A percentile compares a stretch with the other conserved stretches of the same genome.
Conservation (phyloP, 1,140 invertebrate species). For the Rhizoglyphus robini region DNA sequence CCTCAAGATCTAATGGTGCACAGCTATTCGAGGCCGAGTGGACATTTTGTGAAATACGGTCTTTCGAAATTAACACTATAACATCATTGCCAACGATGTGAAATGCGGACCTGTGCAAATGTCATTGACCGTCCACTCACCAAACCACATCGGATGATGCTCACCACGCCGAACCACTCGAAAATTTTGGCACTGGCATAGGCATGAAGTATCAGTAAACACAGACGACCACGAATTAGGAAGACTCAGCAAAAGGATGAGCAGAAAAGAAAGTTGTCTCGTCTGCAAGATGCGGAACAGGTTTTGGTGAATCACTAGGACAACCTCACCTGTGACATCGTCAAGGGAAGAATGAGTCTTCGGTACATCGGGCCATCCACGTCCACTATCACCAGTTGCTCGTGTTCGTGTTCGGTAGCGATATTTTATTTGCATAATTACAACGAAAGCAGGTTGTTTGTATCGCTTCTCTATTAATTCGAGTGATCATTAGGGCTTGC, state of each 20-base stretch:
- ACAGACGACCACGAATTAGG: constrained; percentile 37
- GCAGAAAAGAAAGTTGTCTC: neutral
- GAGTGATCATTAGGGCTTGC: too few relatives aligned
- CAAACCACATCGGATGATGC: constrained; percentile 28
- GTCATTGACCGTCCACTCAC: constrained; percentile 29
- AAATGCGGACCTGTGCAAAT: neutral
- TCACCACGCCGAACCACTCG: constrained; percentile 48
- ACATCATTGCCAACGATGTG: neutral
- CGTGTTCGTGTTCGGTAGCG: too few relatives aligned
- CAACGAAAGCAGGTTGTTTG: too few relatives aligned
- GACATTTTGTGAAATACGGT: constrained; percentile 49
- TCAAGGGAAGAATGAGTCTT: too few relatives aligned
- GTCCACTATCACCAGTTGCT: too few relatives aligned
- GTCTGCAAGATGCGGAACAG: neutral
- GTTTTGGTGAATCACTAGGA: constrained; percentile 29
- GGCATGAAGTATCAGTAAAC: constrained; percentile 43
- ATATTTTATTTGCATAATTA: too few relatives aligned
- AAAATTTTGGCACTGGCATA: constrained; percentile 47
- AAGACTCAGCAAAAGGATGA: constrained; percentile 43
- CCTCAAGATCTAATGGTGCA: constrained; percentile 48
- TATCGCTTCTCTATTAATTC: too few relatives aligned
- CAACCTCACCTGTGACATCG: constrained; percentile 39
- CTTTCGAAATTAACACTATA: constrained; percentile 38
- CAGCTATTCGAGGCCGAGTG: constrained; percentile 44
- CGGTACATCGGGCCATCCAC: too few relatives aligned